These are phyloP conservation scores for Bhutanitis thaidina DNA, from an alignment of 2,888 invertebrate species.

Conservation along the genomic window DNA sequence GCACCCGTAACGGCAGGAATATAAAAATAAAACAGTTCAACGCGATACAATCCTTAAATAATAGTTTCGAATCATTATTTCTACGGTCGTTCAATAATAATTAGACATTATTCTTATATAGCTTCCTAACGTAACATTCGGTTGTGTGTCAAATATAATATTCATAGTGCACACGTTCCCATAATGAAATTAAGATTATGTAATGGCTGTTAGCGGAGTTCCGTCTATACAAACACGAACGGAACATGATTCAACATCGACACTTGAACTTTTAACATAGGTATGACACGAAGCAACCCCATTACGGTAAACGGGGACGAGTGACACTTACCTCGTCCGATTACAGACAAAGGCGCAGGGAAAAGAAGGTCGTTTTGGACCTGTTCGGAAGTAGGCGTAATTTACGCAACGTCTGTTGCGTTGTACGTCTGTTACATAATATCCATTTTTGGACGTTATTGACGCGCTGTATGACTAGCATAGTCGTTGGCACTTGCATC, in stretches of 20 bases:
- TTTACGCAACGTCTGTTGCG: constrained; percentile 29
- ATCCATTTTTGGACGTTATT: constrained; percentile 14
- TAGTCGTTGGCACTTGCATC: background rate
- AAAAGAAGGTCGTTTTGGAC: constrained; percentile 29
- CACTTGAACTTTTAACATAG: constrained; percentile 16
- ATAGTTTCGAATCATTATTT: no score
- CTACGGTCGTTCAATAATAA: no score
- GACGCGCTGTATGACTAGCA: no score
- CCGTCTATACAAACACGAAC: background rate
- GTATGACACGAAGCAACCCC: constrained; percentile 2
- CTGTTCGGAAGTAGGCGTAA: constrained; percentile 32
- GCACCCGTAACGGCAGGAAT: no score
- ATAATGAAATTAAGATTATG: no score
- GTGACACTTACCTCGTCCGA: constrained; percentile 25
- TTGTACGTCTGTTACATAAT: constrained; percentile 22
- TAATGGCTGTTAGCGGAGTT: background rate
- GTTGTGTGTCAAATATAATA: no score
- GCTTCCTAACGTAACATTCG: no score
- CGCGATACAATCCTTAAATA: no score
- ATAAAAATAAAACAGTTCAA: no score
- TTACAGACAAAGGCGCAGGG: constrained; percentile 16
- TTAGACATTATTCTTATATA: no score
- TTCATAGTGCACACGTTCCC: no score
- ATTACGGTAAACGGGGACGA: constrained; percentile 22
- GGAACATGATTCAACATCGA: constrained; percentile 13